phyloP scores from a whole-genome alignment of 2,113 vertebrate genomes.

The Cromileptes altivelis region DNA sequence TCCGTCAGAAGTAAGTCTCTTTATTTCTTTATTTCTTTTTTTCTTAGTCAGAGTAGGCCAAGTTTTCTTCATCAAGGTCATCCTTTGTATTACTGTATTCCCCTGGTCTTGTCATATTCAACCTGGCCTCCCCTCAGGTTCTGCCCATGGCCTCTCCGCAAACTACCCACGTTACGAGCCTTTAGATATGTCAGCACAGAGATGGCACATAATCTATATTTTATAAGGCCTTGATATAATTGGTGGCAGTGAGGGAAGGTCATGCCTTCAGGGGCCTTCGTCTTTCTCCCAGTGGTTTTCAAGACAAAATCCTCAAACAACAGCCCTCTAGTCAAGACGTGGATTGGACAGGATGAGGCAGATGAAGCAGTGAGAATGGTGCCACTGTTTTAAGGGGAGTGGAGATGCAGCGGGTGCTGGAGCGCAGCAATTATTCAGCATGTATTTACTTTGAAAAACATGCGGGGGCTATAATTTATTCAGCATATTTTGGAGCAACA shows the following conservation, averaged over 20 bases:
- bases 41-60: background rate
- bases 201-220: conserved; percentile 85
- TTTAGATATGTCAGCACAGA: conserved; percentile 74
- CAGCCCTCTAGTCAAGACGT: conserved; percentile 33
- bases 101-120: conserved; percentile 62
- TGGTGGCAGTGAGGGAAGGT: conserved; percentile 80
- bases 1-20: background rate
- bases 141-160: conserved; percentile 41
- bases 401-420: conserved; percentile 32
- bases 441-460: conserved; percentile 73
- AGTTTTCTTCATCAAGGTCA: conserved; percentile 67
- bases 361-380: conserved; percentile 24
- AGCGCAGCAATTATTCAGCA: conserved; percentile 66
- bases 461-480: conserved; percentile 61
- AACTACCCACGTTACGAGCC: conserved; percentile 57
- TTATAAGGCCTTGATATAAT: conserved; percentile 84
- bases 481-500: conserved; percentile 45
- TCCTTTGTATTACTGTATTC: conserved; percentile 44
- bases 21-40: conserved; percentile 13
- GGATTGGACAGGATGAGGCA: conserved; percentile 36
- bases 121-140: conserved; percentile 60
- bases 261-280: conserved; percentile 71
- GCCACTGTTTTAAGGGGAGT: conserved; percentile 39
- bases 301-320: conserved; percentile 59
- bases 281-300: conserved; percentile 44